Evolutionary conservation across 2,113 vertebrate species (phyloP).

Genomic region (Eublepharis macularius): DNA sequence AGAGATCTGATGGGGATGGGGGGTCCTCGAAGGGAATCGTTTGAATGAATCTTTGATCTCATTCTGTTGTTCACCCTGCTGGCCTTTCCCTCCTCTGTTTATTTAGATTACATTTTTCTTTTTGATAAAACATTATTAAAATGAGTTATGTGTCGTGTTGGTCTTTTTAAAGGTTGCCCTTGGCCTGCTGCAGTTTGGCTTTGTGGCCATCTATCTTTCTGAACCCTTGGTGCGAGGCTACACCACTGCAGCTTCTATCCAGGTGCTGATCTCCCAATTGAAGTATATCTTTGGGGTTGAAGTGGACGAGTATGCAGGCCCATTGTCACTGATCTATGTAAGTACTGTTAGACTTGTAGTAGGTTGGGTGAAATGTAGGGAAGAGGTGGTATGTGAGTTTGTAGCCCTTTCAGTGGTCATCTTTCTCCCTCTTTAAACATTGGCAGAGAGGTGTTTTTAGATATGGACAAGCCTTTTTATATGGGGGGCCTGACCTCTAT

Average conservation of each 20-base stretch:
- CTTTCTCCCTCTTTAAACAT: neutral
- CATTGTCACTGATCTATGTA: conserved; percentile 85
- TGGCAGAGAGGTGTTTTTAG: neutral
- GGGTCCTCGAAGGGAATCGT: neutral
- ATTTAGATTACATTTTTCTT: no score
- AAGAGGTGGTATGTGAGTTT: neutral
- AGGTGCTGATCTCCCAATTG: conserved; percentile 91
- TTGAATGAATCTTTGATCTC: neutral
- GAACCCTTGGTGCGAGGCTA: conserved; percentile 93
- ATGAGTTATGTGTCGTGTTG: neutral
- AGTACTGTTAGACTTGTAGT: conserved; percentile 56
- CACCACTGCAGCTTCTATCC: conserved; percentile 89
- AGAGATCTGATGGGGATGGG: neutral
- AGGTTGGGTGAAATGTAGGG: neutral
- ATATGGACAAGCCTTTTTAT: neutral
- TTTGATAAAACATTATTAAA: no score
- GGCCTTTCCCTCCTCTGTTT: neutral
- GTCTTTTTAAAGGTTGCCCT: conserved; percentile 79
- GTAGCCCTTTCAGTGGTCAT: neutral
- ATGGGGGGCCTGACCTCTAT: no score
- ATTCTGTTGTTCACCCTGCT: neutral
- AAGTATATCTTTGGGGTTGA: conserved; percentile 90
- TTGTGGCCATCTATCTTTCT: conserved; percentile 94
- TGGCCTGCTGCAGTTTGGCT: conserved; percentile 90
- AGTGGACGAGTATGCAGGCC: conserved; percentile 75